phyloP scores from a whole-genome alignment of 2,113 vertebrate genomes.

The Erythrocercus mccallii region DNA sequence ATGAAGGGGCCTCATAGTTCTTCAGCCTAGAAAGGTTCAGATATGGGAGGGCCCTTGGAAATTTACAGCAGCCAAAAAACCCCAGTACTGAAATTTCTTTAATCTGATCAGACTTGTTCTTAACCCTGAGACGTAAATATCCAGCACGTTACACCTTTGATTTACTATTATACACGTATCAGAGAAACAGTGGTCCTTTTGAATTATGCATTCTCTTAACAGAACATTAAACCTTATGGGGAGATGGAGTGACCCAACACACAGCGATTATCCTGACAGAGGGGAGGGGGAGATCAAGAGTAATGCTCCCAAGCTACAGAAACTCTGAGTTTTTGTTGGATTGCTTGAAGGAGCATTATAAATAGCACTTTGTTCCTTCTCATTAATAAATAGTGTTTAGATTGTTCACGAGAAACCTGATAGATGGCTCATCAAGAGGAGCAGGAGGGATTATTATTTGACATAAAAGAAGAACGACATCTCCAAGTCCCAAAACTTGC shows the following conservation, averaged over 20 bases:
- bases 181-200: constrained; percentile 31
- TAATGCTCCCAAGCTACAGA: constrained; percentile 44
- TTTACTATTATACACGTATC: constrained; percentile 46
- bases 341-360: constrained; percentile 55
- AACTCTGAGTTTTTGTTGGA: constrained; percentile 56
- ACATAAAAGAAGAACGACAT: constrained; percentile 32
- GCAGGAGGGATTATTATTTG: constrained; percentile 28
- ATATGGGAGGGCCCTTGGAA: constrained; percentile 7
- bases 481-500: constrained; percentile 11
- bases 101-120: constrained; percentile 40
- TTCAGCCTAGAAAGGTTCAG: background rate
- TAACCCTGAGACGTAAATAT: constrained; percentile 46
- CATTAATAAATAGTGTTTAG: constrained; percentile 58
- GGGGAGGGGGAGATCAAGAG: constrained; percentile 21
- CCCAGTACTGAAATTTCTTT: background rate
- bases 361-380: constrained; percentile 66
- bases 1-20: background rate
- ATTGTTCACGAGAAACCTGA: constrained; percentile 54
- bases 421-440: constrained; percentile 45
- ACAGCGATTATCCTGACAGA: constrained; percentile 62
- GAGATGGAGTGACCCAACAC: constrained; percentile 45
- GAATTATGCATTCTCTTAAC: constrained; percentile 65
- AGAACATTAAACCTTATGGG: constrained; percentile 57
- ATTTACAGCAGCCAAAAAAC: constrained; percentile 20
- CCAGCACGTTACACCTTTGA: constrained; percentile 33